Conservation (phyloP, 2,797 vertebrate species). For the Phrynocephalus guinanensis region DNA sequence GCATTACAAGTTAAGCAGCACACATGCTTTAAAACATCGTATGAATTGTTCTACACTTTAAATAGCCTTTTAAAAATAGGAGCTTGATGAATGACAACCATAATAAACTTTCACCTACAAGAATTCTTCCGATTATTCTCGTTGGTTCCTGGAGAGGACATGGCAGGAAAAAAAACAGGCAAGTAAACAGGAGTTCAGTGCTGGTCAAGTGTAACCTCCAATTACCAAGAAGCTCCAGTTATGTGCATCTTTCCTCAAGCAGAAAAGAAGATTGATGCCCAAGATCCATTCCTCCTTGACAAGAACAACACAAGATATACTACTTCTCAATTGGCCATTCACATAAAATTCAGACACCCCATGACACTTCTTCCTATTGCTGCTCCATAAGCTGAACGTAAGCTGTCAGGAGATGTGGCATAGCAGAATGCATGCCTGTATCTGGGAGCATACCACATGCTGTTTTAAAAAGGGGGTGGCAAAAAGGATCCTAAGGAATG, state of each 20-base stretch:
- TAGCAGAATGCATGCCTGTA: constrained; percentile 77
- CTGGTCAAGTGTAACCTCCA: constrained; percentile 68
- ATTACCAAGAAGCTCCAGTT: constrained; percentile 77
- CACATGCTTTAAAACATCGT: constrained; percentile 59
- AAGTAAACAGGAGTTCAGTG: constrained; percentile 72
- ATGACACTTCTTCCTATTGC: constrained; percentile 64
- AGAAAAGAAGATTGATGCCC: constrained; percentile 76
- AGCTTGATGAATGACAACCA: constrained; percentile 59
- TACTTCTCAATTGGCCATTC: constrained; percentile 68
- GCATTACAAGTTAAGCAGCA: constrained; percentile 54
- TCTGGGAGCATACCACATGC: constrained; percentile 85
- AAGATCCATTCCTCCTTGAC: constrained; percentile 65
- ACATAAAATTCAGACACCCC: constrained; percentile 59
- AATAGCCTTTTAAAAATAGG: constrained; percentile 47
- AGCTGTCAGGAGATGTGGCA: constrained; percentile 77
- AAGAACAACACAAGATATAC: constrained; percentile 61
- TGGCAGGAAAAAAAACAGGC: constrained; percentile 74
- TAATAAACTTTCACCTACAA: constrained; percentile 82
- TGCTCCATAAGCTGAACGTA: constrained; percentile 70
- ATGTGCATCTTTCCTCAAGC: constrained; percentile 78
- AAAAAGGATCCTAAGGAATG: constrained; percentile 38
- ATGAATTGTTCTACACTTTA: constrained; percentile 53
- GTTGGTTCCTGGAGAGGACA: constrained; percentile 85
- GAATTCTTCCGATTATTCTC: constrained; percentile 83
- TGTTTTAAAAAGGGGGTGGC: constrained; percentile 74